Conservation (phyloP, 2,888 invertebrate genomes). For the Lasioglossum vierecki region DNA sequence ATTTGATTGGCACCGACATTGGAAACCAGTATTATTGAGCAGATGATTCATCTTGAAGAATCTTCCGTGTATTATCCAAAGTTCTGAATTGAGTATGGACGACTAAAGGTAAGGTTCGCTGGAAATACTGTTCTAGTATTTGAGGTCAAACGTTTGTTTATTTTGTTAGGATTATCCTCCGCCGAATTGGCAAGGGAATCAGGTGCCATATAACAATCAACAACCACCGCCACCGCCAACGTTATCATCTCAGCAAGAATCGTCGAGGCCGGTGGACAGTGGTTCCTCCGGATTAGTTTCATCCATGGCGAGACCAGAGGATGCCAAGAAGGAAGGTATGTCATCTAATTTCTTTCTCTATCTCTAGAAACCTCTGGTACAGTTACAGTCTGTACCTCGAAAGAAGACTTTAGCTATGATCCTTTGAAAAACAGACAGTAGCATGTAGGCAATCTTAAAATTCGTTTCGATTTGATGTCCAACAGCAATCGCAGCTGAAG, state of each 20-base stretch:
- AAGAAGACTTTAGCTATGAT: background rate
- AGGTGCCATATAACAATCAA: slow-evolving; percentile 81
- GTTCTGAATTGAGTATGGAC: slow-evolving; percentile 74
- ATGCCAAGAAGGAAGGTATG: slow-evolving; percentile 83
- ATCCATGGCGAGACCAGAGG: slow-evolving; percentile 79
- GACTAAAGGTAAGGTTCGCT: slow-evolving; percentile 77
- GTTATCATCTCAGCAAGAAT: slow-evolving; percentile 73
- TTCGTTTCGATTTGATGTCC: slow-evolving; percentile 57
- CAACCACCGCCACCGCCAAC: slow-evolving; percentile 78
- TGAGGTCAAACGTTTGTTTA: slow-evolving; percentile 61
- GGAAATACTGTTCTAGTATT: slow-evolving; percentile 55
- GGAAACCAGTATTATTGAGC: slow-evolving; percentile 70
- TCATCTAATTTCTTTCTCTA: slow-evolving; percentile 15
- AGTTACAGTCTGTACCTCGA: background rate
- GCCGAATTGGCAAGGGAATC: slow-evolving; percentile 80
- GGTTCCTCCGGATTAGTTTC: slow-evolving; percentile 69
- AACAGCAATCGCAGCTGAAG: slow-evolving; percentile 91
- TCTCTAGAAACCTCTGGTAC: background rate
- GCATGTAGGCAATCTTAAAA: slow-evolving; percentile 24
- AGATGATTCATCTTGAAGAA: slow-evolving; percentile 73
- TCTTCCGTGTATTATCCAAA: slow-evolving; percentile 75
- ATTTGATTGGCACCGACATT: slow-evolving; percentile 70
- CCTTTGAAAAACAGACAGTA: background rate
- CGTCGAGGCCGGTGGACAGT: slow-evolving; percentile 75
- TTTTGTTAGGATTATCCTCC: slow-evolving; percentile 82